Percentiles rank a stretch among this genome's conserved stretches.
These are phyloP conservation scores for Urocynchramus pylzowi DNA, from an alignment of 2,113 vertebrate species.

Conservation along the genomic window DNA sequence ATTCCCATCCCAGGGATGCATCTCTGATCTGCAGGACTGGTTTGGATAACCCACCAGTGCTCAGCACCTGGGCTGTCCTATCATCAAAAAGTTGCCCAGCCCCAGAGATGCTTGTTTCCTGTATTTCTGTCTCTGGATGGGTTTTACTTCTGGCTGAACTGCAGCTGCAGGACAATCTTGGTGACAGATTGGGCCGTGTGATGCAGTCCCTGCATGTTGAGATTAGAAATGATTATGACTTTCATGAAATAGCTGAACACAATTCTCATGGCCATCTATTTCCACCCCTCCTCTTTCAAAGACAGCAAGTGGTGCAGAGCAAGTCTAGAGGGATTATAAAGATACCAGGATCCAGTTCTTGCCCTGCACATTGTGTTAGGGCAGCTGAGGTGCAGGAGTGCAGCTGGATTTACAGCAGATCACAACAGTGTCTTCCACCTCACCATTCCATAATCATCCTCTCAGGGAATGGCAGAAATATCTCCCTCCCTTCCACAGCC, in stretches of 20 bases:
- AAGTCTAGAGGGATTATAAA: background rate
- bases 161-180: slow-evolving; percentile 40
- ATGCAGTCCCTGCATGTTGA: slow-evolving; percentile 54
- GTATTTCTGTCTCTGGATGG: slow-evolving; percentile 46
- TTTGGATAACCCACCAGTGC: background rate
- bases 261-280: slow-evolving; percentile 54
- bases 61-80: background rate
- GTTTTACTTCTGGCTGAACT: slow-evolving; percentile 62
- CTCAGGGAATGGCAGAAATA: background rate
- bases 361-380: background rate
- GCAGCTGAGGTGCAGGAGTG: background rate
- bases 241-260: slow-evolving; percentile 64
- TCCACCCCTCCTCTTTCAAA: background rate
- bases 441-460: fast-evolving
- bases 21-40: background rate
- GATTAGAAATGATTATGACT: slow-evolving; percentile 71
- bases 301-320: fast-evolving
- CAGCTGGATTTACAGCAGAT: background rate
- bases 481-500: background rate
- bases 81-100: background rate
- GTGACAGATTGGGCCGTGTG: slow-evolving; percentile 63
- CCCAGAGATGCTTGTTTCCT: background rate
- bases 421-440: background rate
- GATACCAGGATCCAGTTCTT: background rate
- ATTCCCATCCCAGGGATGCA: background rate